Evolutionary conservation across 2,888 invertebrate species (phyloP).

Genomic region (Nudaria mundana): DNA sequence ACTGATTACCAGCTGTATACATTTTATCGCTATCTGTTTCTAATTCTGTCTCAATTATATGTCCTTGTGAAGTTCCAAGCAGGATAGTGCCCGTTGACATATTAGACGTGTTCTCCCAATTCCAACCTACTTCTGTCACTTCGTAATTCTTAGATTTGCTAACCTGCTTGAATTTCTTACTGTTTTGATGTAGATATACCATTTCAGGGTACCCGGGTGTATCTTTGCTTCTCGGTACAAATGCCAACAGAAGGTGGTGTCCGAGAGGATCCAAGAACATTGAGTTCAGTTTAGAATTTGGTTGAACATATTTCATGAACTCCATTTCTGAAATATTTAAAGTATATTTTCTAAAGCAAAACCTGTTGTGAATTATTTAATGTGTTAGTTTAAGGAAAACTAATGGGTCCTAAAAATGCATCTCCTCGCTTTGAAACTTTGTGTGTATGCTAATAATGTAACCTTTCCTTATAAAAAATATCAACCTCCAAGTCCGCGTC

Average conservation of each 20-base stretch:
- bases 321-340: slow-evolving; percentile 84
- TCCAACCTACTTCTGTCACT: slow-evolving; percentile 96
- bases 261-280: slow-evolving; percentile 94
- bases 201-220: slow-evolving; percentile 83
- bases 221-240: slow-evolving; percentile 82
- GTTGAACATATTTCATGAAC: slow-evolving; percentile 83
- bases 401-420: too few relatives aligned
- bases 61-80: slow-evolving; percentile 93
- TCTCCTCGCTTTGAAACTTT: too few relatives aligned
- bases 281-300: slow-evolving; percentile 82
- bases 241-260: slow-evolving; percentile 89
- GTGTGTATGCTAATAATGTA: too few relatives aligned
- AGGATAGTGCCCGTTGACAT: slow-evolving; percentile 90
- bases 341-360: too few relatives aligned
- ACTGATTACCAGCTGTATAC: slow-evolving; percentile 88
- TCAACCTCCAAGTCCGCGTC: too few relatives aligned
- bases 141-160: slow-evolving; percentile 87
- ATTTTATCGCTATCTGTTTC: slow-evolving; percentile 90
- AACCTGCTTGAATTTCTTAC: slow-evolving; percentile 85
- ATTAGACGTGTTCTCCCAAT: slow-evolving; percentile 85
- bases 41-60: slow-evolving; percentile 95
- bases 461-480: too few relatives aligned
- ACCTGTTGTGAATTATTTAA: too few relatives aligned
- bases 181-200: slow-evolving; percentile 89
- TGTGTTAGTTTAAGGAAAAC: too few relatives aligned